Percentiles rank a stretch among this genome's conserved stretches.
These are phyloP conservation scores for Drosophila malerkotliana DNA, from an alignment of 1,140 invertebrate genomes.

Conservation along the genomic window DNA sequence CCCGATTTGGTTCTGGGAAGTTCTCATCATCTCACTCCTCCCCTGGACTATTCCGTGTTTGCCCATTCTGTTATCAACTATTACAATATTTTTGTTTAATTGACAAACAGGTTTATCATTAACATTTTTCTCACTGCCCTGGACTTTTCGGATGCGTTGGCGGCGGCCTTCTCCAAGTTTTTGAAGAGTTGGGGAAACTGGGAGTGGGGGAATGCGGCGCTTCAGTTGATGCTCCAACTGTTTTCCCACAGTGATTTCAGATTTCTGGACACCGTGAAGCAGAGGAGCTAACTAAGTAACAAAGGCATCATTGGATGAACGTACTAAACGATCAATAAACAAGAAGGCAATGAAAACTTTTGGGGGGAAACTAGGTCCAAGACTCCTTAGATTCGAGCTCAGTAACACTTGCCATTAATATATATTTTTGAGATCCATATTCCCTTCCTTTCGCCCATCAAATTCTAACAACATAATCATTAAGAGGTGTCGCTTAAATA, in stretches of 20 bases:
- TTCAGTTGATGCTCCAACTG: slow-evolving; percentile 75
- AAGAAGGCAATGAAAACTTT: background rate
- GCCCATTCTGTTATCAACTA: slow-evolving; percentile 78
- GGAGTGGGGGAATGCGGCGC: slow-evolving; percentile 36
- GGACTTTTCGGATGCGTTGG: slow-evolving; percentile 49
- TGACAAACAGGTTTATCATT: slow-evolving; percentile 82
- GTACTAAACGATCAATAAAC: slow-evolving; percentile 47
- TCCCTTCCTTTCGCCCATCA: slow-evolving; percentile 15
- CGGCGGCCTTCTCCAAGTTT: slow-evolving; percentile 34
- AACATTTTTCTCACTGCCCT: slow-evolving; percentile 61
- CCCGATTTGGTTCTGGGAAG: slow-evolving; percentile 46
- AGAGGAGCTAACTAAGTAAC: slow-evolving; percentile 20
- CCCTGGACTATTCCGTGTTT: slow-evolving; percentile 47
- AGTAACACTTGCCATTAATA: background rate
- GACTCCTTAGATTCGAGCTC: background rate
- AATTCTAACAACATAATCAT: slow-evolving; percentile 54
- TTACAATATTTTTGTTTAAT: slow-evolving; percentile 82
- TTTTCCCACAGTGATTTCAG: slow-evolving; percentile 73
- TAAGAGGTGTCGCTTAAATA: slow-evolving; percentile 53
- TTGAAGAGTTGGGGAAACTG: background rate
- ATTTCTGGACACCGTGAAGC: slow-evolving; percentile 51
- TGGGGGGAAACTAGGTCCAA: too few species aligned
- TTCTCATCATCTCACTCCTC: slow-evolving; percentile 62
- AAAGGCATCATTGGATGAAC: slow-evolving; percentile 37
- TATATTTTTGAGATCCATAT: too few species aligned